Percentiles rank a stretch among this genome's conserved stretches.
Evolutionary conservation across 2,113 vertebrate genomes (phyloP).

Genomic region (Cyanoliseus patagonus): DNA sequence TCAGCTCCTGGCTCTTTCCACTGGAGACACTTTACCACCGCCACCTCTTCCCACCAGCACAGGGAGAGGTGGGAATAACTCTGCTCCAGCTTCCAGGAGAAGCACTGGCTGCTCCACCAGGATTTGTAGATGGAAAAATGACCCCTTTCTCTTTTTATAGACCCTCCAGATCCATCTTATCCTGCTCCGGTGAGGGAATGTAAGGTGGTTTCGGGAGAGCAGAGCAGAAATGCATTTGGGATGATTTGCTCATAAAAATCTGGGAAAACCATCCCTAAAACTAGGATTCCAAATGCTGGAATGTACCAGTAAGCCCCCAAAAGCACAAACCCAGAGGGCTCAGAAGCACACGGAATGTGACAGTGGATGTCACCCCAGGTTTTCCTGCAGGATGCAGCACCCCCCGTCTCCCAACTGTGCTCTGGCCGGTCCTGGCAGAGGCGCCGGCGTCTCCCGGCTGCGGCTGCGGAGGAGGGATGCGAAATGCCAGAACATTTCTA

Average conservation of each 20-base stretch:
- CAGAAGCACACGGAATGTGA: too few relatives aligned
- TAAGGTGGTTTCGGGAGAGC: accelerated
- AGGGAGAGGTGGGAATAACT: not conserved
- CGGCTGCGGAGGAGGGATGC: slow-evolving; percentile 32
- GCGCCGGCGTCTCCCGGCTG: not conserved
- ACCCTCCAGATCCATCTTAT: not conserved
- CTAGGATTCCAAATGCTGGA: not conserved
- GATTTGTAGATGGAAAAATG: not conserved
- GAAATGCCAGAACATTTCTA: slow-evolving; percentile 56
- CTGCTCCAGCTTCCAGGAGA: not conserved
- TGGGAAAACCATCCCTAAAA: not conserved
- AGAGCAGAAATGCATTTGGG: not conserved
- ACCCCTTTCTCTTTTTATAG: not conserved
- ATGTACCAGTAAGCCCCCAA: not conserved
- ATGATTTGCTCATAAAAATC: not conserved
- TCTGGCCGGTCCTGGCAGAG: slow-evolving; percentile 9
- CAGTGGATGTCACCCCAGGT: not conserved
- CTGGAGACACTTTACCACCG: not conserved
- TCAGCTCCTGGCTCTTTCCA: not conserved
- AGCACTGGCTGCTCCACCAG: not conserved
- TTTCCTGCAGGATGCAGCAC: not conserved
- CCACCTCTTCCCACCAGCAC: not conserved
- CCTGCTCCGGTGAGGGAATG: not conserved
- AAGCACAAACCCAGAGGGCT: accelerated
- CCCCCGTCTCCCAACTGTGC: not conserved